Base-by-base conservation (phyloP, 2,113 vertebrate genomes). In the Ochotona princeps region DNA sequence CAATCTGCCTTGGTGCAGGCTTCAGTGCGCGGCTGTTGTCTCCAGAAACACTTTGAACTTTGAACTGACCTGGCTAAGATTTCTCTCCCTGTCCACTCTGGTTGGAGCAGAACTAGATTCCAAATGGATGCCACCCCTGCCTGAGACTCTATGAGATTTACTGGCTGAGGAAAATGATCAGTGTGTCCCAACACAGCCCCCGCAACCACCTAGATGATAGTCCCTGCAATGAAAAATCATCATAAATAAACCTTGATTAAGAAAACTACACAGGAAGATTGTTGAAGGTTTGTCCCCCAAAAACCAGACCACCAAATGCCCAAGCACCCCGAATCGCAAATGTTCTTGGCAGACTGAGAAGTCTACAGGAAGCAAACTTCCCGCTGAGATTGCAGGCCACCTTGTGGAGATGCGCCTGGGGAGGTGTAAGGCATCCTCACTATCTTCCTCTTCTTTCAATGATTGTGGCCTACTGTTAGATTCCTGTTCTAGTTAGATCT, bases 1-100 rank as follows among this genome's bases (percentile, higher is more conserved):
- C 28, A 57, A 9, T 70, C 69, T 90, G 89, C 89, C 38, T 91
- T 74, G 5, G 9, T 82, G 32, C 79, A 94, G 61, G 67, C 23
- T 25, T 8, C 75, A 44, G 38, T 44, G 38, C 6, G 38, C 38
- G 6, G 38, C 38, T 44, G 38, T 44, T 44, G 38, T 44, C 32
- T 67, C 21, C 13, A 9, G 12, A 66, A 74, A 38, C 4, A 44
- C 35, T 9, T 73, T 7, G 23, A 72, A 26, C 15, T 79, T 49
- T 49, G 73, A 82, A 78, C 28, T 65, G 60, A 65, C 11, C 60
- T 28, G 28, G 70, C 54, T 83, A 32, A 23, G 21, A 0, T 30
- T 72, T 80, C 75, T 92, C 73, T 79, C 35, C 74, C 14, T 67
- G 3, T n/a, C 28, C 49, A 32, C 9, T 54, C 13, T 80, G 26